phyloP scores from a whole-genome alignment of 53 echinoderm and acorn worm species.

The Crossaster papposus region DNA sequence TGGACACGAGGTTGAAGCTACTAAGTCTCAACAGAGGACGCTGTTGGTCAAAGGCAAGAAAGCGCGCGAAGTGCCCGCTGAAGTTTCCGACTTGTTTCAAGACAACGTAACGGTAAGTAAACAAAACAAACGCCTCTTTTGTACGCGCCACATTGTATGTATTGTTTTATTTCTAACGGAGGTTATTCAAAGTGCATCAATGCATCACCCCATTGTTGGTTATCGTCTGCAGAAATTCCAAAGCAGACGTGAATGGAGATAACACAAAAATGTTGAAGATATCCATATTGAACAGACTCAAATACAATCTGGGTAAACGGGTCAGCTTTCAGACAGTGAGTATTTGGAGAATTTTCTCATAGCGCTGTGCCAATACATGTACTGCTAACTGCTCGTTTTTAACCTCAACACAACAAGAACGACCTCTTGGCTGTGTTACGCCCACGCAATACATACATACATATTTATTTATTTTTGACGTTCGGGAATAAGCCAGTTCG shows the following conservation, averaged over 20 bases:
- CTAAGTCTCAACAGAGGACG: conserved; percentile 24
- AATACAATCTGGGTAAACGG: conserved; percentile 9
- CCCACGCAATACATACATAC: no score
- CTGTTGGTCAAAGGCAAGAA: conserved; percentile 27
- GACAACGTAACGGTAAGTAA: conserved; percentile 29
- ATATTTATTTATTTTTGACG: no score
- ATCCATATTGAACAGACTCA: not conserved
- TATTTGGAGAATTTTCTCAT: not conserved
- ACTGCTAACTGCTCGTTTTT: not conserved
- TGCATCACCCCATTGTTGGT: not conserved
- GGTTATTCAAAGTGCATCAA: not conserved
- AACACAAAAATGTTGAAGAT: not conserved
- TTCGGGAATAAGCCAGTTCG: no score
- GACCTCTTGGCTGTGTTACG: no score
- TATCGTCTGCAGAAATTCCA: not conserved
- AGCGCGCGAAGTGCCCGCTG: not conserved
- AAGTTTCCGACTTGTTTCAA: not conserved
- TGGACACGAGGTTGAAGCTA: not conserved
- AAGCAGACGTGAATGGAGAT: not conserved
- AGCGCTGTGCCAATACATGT: not conserved
- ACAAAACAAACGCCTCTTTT: not conserved
- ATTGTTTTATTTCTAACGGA: not conserved
- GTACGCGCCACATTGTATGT: not conserved
- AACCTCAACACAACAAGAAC: no score
- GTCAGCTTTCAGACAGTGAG: not conserved